Conservation (phyloP, 1,140 invertebrate species). For the Holcopasites calliopsidis region DNA sequence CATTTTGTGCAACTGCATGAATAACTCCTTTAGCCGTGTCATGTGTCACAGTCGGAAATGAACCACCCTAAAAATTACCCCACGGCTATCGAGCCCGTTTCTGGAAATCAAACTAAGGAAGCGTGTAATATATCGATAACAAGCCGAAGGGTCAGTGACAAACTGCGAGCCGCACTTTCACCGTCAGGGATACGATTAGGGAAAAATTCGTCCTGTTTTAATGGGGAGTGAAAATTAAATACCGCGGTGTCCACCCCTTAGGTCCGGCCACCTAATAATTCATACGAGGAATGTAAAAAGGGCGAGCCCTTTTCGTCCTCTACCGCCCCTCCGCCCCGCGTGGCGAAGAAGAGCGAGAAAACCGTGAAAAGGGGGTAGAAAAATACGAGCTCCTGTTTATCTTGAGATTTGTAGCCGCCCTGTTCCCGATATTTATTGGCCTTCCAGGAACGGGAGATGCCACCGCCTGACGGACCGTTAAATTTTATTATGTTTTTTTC, state of each 20-base stretch:
- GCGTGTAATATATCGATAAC: conserved; percentile 59
- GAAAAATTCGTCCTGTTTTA: conserved; percentile 66
- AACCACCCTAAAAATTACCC: background rate
- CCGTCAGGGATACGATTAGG: conserved; percentile 65
- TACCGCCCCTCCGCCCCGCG: conserved; percentile 2
- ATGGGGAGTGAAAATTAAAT: conserved; percentile 71
- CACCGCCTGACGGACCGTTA: conserved; percentile 72
- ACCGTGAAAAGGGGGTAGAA: conserved; percentile 55
- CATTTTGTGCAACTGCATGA: too few relatives aligned
- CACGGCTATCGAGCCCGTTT: background rate
- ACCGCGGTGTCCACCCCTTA: conserved; percentile 70
- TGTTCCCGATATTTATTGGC: conserved; percentile 76
- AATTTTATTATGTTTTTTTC: conserved; percentile 75
- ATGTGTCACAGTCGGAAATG: background rate
- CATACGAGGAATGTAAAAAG: conserved; percentile 72
- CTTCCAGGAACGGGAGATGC: conserved; percentile 26
- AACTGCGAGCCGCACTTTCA: conserved; percentile 66
- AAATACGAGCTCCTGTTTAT: conserved; percentile 73
- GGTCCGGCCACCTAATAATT: conserved; percentile 69
- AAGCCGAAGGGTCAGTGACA: conserved; percentile 62
- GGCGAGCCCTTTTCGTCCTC: conserved; percentile 46
- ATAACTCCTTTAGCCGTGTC: too few relatives aligned
- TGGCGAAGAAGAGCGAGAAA: conserved; percentile 50
- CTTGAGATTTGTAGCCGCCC: conserved; percentile 76
- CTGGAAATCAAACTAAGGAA: conserved; percentile 42